A percentile compares a stretch with the other conserved stretches of the same genome.
These are phyloP conservation scores for Phalacrocorax aristotelis DNA, from an alignment of 2,113 vertebrate species.

Conservation along the genomic window DNA sequence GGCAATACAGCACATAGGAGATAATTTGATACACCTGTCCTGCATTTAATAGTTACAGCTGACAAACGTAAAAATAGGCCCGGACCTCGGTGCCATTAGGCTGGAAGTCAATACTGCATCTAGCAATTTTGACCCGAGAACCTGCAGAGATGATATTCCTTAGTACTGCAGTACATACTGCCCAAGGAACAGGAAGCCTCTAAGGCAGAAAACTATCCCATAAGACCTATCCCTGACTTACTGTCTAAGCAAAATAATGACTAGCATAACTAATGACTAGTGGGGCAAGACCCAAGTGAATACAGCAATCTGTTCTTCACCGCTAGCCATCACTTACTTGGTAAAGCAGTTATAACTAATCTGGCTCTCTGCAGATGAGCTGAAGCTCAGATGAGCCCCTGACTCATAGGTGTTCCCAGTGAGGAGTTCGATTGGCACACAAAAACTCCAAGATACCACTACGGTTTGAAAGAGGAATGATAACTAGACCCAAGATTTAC, in stretches of 20 bases:
- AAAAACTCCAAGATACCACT: neutral
- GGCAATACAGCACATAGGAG: neutral
- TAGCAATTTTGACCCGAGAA: neutral
- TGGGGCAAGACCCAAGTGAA: neutral
- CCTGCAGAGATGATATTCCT: neutral
- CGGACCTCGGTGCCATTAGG: neutral
- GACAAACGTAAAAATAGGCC: neutral
- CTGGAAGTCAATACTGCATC: neutral
- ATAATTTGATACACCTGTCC: neutral
- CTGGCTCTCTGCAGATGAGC: neutral
- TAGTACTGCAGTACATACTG: neutral
- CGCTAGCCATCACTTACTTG: neutral
- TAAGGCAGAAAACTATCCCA: neutral
- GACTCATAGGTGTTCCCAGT: neutral
- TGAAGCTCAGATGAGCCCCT: neutral
- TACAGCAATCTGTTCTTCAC: neutral
- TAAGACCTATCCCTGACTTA: neutral
- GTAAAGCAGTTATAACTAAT: neutral
- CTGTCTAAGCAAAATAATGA: neutral
- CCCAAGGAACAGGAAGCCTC: neutral
- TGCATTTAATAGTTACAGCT: neutral
- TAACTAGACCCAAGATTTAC: neutral
- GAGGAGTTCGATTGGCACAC: neutral
- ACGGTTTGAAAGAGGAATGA: neutral
- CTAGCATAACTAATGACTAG: neutral